Conservation (phyloP, 1,140 invertebrate species). For the Temnothorax curvispinosus region DNA sequence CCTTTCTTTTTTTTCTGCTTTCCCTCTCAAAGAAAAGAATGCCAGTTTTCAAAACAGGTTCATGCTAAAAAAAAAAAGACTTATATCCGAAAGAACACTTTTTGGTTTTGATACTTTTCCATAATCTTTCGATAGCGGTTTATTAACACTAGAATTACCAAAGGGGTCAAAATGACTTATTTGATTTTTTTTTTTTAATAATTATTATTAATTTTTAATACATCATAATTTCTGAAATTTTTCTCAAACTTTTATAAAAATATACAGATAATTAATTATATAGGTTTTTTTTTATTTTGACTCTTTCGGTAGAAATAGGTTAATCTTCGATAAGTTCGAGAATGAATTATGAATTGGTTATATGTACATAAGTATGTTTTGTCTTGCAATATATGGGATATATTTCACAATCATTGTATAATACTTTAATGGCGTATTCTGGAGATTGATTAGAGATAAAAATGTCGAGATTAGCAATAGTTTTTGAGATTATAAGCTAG, state of each 20-base stretch:
- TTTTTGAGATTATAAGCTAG: not conserved
- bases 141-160: not conserved
- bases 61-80: not conserved
- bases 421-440: not conserved
- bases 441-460: not conserved
- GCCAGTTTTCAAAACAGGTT: not conserved
- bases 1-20: slow-evolving; percentile 53
- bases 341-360: not conserved
- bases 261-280: too few relatives aligned
- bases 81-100: not conserved
- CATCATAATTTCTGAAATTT: too few relatives aligned
- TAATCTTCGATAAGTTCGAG: too few relatives aligned
- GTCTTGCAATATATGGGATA: not conserved
- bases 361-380: not conserved
- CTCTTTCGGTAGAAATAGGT: too few relatives aligned
- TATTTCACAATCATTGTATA: not conserved
- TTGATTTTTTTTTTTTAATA: too few relatives aligned
- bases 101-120: not conserved
- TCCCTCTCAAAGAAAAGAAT: slow-evolving; percentile 46
- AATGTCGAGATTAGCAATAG: not conserved
- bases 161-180: too few relatives aligned
- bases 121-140: not conserved
- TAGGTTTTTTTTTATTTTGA: too few relatives aligned
- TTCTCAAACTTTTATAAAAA: too few relatives aligned
- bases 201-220: too few relatives aligned